Percentiles rank a stretch among this genome's conserved stretches.
phyloP scores from a whole-genome alignment of 1,140 invertebrate genomes.

The Drosophila sechellia region DNA sequence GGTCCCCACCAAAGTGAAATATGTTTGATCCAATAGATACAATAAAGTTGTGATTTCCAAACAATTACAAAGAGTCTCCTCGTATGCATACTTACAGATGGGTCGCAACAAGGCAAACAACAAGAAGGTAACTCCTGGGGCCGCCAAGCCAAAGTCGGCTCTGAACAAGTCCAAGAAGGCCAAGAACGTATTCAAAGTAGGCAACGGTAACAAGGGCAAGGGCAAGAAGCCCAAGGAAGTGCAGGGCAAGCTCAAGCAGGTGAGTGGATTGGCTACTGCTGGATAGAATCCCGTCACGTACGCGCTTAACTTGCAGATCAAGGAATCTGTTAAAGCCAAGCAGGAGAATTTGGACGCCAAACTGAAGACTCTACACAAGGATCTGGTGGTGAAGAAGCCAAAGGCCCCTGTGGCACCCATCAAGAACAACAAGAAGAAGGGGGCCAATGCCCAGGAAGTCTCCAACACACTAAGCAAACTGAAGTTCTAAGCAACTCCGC shows the following conservation, averaged over 20 bases:
- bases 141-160: slow-evolving; percentile 55
- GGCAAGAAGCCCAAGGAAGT: slow-evolving; percentile 83
- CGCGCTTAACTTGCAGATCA: slow-evolving; percentile 52
- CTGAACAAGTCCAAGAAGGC: slow-evolving; percentile 78
- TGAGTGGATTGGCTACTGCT: slow-evolving; percentile 19
- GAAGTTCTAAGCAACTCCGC: slow-evolving; percentile 61
- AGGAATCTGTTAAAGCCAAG: slow-evolving; percentile 75
- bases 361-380: slow-evolving; percentile 76
- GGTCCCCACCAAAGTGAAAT: slow-evolving; percentile 70
- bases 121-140: slow-evolving; percentile 56
- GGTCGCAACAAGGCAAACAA: slow-evolving; percentile 79
- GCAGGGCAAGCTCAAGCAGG: slow-evolving; percentile 82
- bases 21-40: slow-evolving; percentile 48
- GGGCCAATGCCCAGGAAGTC: slow-evolving; percentile 72
- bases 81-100: slow-evolving; percentile 71
- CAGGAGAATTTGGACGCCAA: slow-evolving; percentile 79
- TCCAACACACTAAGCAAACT: slow-evolving; percentile 74
- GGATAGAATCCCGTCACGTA: neutral
- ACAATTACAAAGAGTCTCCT: slow-evolving; percentile 27
- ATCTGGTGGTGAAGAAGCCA: slow-evolving; percentile 81
- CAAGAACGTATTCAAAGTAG: slow-evolving; percentile 79
- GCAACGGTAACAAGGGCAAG: slow-evolving; percentile 66
- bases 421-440: slow-evolving; percentile 67
- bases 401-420: slow-evolving; percentile 58
- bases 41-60: slow-evolving; percentile 23